phyloP scores from a whole-genome alignment of 92 coral and sea anemone genomes.

The Ricordea florida region DNA sequence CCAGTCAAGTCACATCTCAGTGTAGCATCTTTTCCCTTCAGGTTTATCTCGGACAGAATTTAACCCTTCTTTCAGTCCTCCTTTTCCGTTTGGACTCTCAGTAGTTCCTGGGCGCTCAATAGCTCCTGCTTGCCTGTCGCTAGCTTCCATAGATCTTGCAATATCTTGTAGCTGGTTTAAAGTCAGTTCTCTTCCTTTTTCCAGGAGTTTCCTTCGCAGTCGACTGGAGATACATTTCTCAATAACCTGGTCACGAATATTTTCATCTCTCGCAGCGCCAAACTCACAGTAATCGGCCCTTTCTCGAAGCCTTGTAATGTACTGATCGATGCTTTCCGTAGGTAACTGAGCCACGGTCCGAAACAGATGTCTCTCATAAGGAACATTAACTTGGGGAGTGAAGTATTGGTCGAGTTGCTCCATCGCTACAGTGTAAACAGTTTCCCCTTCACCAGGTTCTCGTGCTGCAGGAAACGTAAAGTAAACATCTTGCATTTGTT shows the following conservation, averaged over 20 bases:
- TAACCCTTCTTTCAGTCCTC: slow-evolving; percentile 4
- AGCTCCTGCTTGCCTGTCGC: slow-evolving; percentile 49
- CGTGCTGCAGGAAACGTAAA: slow-evolving; percentile 42
- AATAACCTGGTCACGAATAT: slow-evolving; percentile 44
- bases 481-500: slow-evolving; percentile 47
- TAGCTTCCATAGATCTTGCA: slow-evolving; percentile 64
- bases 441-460: slow-evolving; percentile 43
- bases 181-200: slow-evolving; percentile 33
- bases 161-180: slow-evolving; percentile 26
- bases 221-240: slow-evolving; percentile 48
- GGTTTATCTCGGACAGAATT: too few relatives aligned
- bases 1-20: slow-evolving; percentile 5
- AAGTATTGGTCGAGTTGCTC: slow-evolving; percentile 16
- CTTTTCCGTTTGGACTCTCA: background rate
- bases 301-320: slow-evolving; percentile 53
- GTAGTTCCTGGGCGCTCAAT: too few relatives aligned
- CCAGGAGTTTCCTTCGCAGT: slow-evolving; percentile 34
- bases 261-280: slow-evolving; percentile 34
- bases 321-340: slow-evolving; percentile 51
- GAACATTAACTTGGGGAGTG: slow-evolving; percentile 43
- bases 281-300: slow-evolving; percentile 54
- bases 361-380: slow-evolving; percentile 45
- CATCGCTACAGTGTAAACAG: slow-evolving; percentile 38
- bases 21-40: slow-evolving; percentile 16
- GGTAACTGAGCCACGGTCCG: slow-evolving; percentile 45